These are phyloP conservation scores for Melanotaenia pygmaea DNA, from an alignment of 2,797 vertebrate species.

Conservation along the genomic window DNA sequence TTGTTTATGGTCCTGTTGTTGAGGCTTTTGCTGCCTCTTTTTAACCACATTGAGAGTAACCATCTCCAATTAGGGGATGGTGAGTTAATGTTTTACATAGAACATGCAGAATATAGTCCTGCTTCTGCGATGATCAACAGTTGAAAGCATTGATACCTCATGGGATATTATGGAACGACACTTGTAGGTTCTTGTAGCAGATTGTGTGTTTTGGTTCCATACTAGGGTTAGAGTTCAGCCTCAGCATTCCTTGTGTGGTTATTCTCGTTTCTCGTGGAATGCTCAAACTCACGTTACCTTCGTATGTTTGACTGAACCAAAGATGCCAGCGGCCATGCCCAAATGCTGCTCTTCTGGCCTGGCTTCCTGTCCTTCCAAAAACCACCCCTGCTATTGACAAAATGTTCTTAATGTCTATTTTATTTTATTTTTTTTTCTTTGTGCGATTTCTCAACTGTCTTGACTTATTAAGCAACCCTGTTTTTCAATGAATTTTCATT, in stretches of 20 bases:
- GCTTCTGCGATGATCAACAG: constrained; percentile 63
- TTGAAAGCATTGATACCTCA: constrained; percentile 79
- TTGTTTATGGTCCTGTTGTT: constrained; percentile 21
- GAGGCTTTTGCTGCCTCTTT: constrained; percentile 20
- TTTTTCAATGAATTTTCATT: constrained; percentile 91
- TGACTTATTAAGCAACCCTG: constrained; percentile 86
- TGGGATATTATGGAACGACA: constrained; percentile 65
- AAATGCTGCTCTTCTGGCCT: constrained; percentile 98
- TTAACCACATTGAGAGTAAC: constrained; percentile 35
- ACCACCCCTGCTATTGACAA: constrained; percentile 89
- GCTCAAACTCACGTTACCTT: constrained; percentile 87
- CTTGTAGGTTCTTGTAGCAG: constrained; percentile 78
- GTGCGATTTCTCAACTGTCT: constrained; percentile 78
- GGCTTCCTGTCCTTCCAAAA: constrained; percentile 98
- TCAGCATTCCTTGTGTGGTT: constrained; percentile 73
- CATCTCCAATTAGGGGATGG: constrained; percentile 35
- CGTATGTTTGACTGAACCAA: constrained; percentile 97
- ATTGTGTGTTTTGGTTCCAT: constrained; percentile 72
- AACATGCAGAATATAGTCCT: constrained; percentile 44
- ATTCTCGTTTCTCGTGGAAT: constrained; percentile 82
- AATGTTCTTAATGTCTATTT: constrained; percentile 81
- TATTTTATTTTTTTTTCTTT: constrained; percentile 52
- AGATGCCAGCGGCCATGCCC: constrained; percentile 98
- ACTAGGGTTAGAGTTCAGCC: constrained; percentile 77
- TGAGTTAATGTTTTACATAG: constrained; percentile 55